These are phyloP conservation scores for Cyclargus thomasi DNA, from an alignment of 1,140 invertebrate species.

Conservation along the genomic window DNA sequence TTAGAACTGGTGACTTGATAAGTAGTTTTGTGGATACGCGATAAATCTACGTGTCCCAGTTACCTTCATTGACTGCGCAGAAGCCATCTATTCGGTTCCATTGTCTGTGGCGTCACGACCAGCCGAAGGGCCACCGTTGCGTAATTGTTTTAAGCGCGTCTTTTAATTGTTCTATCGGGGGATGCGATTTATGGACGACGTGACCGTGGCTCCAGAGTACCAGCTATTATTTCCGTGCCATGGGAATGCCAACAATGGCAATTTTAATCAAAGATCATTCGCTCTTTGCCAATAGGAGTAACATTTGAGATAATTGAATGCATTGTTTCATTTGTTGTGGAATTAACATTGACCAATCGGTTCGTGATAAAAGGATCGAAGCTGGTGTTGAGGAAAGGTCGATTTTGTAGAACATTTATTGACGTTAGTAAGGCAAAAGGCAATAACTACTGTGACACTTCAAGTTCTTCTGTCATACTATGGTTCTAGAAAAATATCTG, in stretches of 20 bases:
- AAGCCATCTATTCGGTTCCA: slow-evolving; percentile 16
- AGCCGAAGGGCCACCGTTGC: slow-evolving; percentile 58
- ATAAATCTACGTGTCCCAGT: neutral
- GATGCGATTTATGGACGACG: slow-evolving; percentile 67
- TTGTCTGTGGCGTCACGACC: slow-evolving; percentile 53
- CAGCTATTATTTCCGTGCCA: slow-evolving; percentile 66
- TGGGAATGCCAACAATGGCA: slow-evolving; percentile 52
- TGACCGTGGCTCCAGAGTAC: slow-evolving; percentile 57
- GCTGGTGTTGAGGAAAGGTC: neutral
- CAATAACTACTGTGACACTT: neutral
- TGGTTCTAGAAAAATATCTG: no score
- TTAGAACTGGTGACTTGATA: neutral
- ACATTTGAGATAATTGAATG: slow-evolving; percentile 48
- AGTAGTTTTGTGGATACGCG: neutral
- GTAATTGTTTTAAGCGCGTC: slow-evolving; percentile 74
- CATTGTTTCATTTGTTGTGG: slow-evolving; percentile 42
- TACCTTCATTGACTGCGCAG: neutral
- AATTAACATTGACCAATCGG: slow-evolving; percentile 8
- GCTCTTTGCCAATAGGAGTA: slow-evolving; percentile 46
- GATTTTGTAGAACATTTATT: neutral
- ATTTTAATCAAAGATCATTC: slow-evolving; percentile 60
- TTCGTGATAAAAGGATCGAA: slow-evolving; percentile 18
- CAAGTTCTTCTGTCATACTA: no score
- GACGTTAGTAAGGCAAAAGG: neutral
- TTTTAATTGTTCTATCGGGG: slow-evolving; percentile 74